Base-by-base conservation (phyloP, 2,888 invertebrate species). In the Tachina grossa region DNA sequence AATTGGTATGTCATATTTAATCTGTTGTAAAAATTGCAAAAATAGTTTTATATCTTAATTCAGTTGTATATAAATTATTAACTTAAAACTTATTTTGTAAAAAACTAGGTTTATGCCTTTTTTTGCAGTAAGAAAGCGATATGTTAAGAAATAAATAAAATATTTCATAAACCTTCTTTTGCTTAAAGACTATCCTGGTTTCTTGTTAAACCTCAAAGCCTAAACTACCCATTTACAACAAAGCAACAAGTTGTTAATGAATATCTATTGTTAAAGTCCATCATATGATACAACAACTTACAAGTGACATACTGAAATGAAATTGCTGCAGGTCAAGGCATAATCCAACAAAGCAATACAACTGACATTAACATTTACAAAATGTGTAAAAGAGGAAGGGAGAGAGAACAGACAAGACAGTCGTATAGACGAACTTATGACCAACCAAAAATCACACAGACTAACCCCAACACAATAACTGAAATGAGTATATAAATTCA, bases 181-280 rank as follows among this genome's bases (percentile, higher is more conserved):
- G 31, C 31, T 31, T 31, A 31, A 0, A 31, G 31, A 31, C 51
- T 9, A 53, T 51, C 39, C 43, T 10, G 45, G 49, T n/a, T 16
- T 14, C 11, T 19, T 59, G 22, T 51, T 57, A 68, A 68, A n/a
- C 43, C 59, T 41, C 19, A 43, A 65, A 63, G 69, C 55, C 43
- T 43, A 66, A 51, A 59, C 6, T n/a, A 72, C 53, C 72, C 22
- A 77, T 63, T 74, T 63, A 68, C 49, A 63, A 6, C 14, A 43
- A 19, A 61, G 69, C 76, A 77, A 76, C 84, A 80, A 83, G 83
- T 77, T 83, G 71, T 77, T 72, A 72, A 83, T 83, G 71, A 83
- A 83, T 66, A 43, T 69, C 41, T 65, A 77, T 65, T 65, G 68
- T 49, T 11, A 61, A 41, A 63, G 69, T 69, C 63, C 51, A 76